Conservation (phyloP, 2,888 invertebrate species). For the Apocheima hispidaria region DNA sequence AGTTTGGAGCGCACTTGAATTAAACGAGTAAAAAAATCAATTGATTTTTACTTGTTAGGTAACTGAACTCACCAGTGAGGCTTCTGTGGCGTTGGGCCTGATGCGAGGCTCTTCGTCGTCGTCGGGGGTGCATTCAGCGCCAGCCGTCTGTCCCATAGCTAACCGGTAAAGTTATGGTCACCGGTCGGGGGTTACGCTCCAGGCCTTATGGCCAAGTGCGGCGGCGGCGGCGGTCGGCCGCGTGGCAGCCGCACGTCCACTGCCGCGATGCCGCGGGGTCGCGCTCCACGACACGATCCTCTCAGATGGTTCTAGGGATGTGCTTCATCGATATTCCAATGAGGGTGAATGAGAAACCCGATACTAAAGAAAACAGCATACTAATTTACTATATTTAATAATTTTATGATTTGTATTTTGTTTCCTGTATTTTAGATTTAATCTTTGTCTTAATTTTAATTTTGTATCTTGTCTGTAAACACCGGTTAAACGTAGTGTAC, state of each 20-base stretch:
- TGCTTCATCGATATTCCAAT: constrained; percentile 31
- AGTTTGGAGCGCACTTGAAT: background rate
- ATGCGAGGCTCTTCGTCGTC: constrained; percentile 85
- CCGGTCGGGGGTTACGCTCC: constrained; percentile 13
- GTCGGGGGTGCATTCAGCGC: constrained; percentile 83
- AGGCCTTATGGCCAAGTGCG: constrained; percentile 50
- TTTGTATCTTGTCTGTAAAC: too few relatives aligned
- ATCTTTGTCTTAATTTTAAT: too few relatives aligned
- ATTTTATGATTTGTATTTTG: too few relatives aligned
- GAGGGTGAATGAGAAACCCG: background rate
- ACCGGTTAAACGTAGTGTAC: too few relatives aligned
- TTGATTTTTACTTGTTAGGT: constrained; percentile 27
- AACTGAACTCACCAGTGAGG: constrained; percentile 80
- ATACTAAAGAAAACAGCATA: background rate
- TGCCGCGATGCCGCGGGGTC: constrained; percentile 58
- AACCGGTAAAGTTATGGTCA: constrained; percentile 21
- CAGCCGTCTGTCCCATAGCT: constrained; percentile 84
- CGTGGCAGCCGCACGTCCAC: constrained; percentile 80
- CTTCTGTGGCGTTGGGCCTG: constrained; percentile 80
- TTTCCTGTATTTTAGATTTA: too few relatives aligned
- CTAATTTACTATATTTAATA: too few relatives aligned
- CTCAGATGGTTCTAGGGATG: constrained; percentile 56
- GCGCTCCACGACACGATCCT: constrained; percentile 49
- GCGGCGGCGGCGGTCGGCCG: constrained; percentile 79
- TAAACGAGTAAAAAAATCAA: constrained; percentile 1